Evolutionary conservation across 2,797 vertebrate species (phyloP).

Genomic region (Remorina albescens): DNA sequence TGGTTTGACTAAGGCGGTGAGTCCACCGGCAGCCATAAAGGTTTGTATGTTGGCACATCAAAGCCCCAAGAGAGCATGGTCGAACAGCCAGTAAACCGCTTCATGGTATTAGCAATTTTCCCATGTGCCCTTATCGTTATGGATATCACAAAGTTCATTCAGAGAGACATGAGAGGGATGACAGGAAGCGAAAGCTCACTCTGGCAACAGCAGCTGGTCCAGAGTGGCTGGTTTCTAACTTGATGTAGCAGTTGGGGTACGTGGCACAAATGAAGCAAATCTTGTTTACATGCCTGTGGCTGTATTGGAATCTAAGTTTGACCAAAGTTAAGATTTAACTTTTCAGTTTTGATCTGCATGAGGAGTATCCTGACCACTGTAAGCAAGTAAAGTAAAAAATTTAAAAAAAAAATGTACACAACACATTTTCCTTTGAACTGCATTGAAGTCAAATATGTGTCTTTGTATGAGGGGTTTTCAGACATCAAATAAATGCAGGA

Average conservation of each 20-base stretch:
- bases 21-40: slow-evolving; percentile 89
- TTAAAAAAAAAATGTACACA: slow-evolving; percentile 18
- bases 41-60: slow-evolving; percentile 90
- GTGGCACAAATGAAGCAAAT: slow-evolving; percentile 62
- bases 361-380: slow-evolving; percentile 62
- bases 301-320: slow-evolving; percentile 62
- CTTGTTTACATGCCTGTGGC: slow-evolving; percentile 70
- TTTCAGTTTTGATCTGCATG: slow-evolving; percentile 73
- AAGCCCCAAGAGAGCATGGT: slow-evolving; percentile 87
- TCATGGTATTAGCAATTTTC: slow-evolving; percentile 75
- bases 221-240: slow-evolving; percentile 47
- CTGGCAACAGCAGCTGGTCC: slow-evolving; percentile 35
- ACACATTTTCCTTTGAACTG: slow-evolving; percentile 73
- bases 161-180: slow-evolving; percentile 62
- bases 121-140: slow-evolving; percentile 78
- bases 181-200: slow-evolving; percentile 49
- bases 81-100: slow-evolving; percentile 88
- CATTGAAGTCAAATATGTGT: slow-evolving; percentile 69
- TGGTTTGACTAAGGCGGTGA: slow-evolving; percentile 75
- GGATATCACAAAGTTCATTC: slow-evolving; percentile 67
- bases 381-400: slow-evolving; percentile 32
- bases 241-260: slow-evolving; percentile 49
- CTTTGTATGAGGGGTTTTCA: slow-evolving; percentile 66
- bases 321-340: slow-evolving; percentile 71
- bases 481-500: slow-evolving; percentile 74